Conservation (phyloP, 2,113 vertebrate species). For the Leuciscus idus region DNA sequence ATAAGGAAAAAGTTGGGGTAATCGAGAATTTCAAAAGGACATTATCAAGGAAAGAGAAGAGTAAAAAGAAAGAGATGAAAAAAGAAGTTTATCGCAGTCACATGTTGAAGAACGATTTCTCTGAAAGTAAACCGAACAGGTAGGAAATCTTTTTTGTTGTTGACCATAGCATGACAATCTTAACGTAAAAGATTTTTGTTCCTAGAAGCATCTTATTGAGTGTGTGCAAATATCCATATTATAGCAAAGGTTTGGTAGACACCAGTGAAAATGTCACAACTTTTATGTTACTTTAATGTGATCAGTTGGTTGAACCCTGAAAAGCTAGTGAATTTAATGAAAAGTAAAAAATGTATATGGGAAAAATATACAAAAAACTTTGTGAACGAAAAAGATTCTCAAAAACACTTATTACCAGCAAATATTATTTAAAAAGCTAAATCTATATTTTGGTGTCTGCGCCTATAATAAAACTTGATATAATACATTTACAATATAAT, state of each 20-base stretch:
- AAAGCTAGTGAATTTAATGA: neutral
- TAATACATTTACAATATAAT: neutral
- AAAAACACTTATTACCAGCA: neutral
- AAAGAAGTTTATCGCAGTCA: slow-evolving; percentile 65
- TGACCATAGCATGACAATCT: neutral
- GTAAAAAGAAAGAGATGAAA: slow-evolving; percentile 83
- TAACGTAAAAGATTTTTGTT: neutral
- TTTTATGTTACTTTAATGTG: neutral
- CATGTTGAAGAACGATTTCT: slow-evolving; percentile 72
- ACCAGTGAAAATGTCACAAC: neutral
- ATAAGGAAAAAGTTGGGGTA: slow-evolving; percentile 86
- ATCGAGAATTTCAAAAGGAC: slow-evolving; percentile 92
- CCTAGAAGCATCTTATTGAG: neutral
- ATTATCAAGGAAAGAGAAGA: slow-evolving; percentile 92
- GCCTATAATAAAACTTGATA: neutral
- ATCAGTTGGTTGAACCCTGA: neutral
- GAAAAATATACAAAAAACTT: neutral
- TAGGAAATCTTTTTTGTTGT: slow-evolving; percentile 62
- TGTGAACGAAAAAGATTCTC: neutral
- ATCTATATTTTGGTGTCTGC: neutral
- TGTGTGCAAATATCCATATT: neutral
- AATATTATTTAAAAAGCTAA: neutral
- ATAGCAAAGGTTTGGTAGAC: neutral
- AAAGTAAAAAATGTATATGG: neutral
- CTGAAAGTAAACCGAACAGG: slow-evolving; percentile 76